Percentiles rank a stretch among this genome's conserved stretches.
Evolutionary conservation across 2,888 invertebrate species (phyloP).

Genomic region (Drosophila putrida): DNA sequence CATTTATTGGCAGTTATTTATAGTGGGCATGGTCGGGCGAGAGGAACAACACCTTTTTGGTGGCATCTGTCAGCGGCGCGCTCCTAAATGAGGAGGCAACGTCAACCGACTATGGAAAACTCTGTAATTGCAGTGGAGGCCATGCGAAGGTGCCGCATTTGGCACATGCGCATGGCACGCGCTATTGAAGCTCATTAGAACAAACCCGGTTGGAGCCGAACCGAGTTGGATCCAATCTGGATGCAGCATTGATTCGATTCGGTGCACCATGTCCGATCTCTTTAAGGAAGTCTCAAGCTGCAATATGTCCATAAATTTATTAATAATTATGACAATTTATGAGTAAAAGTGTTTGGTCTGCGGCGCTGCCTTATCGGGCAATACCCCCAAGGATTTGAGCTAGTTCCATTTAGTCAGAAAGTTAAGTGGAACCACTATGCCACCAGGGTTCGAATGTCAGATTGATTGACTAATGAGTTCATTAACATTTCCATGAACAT

Average conservation of each 20-base stretch:
- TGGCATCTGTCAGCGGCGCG: constrained; percentile 46
- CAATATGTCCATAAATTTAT: constrained; percentile 66
- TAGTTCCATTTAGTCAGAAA: constrained; percentile 20
- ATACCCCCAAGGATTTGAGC: constrained; percentile 31
- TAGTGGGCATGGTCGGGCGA: constrained; percentile 63
- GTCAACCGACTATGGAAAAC: constrained; percentile 73
- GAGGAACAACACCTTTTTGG: constrained; percentile 63
- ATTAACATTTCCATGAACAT: constrained; percentile 46
- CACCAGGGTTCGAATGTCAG: constrained; percentile 8
- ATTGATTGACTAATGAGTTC: constrained; percentile 58
- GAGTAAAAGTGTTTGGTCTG: constrained; percentile 69
- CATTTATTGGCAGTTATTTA: constrained; percentile 80
- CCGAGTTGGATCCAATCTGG: constrained; percentile 21
- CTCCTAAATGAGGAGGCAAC: constrained; percentile 44
- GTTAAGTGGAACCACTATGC: background rate
- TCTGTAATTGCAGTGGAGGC: constrained; percentile 67
- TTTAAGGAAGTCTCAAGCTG: constrained; percentile 42
- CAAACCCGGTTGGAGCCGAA: constrained; percentile 30
- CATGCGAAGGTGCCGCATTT: constrained; percentile 59
- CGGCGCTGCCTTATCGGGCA: constrained; percentile 44
- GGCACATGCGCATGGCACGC: constrained; percentile 71
- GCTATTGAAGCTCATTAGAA: constrained; percentile 70
- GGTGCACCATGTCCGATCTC: constrained; percentile 46
- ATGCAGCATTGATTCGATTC: constrained; percentile 34
- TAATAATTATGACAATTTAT: constrained; percentile 79